Evolutionary conservation across 2,888 invertebrate genomes (phyloP).

Genomic region (Macrophya alboannulata): DNA sequence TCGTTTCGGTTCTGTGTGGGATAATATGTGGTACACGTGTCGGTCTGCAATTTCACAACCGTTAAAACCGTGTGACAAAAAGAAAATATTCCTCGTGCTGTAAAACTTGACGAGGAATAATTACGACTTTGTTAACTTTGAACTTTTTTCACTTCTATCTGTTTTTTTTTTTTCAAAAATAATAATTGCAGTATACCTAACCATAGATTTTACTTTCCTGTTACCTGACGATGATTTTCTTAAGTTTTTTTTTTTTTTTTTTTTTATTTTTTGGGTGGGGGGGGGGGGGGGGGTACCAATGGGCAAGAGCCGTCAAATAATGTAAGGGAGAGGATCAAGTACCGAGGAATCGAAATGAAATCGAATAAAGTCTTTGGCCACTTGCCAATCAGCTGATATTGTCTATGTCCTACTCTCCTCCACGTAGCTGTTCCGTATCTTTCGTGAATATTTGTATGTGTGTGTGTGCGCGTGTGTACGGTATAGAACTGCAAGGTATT

Average conservation of each 20-base stretch:
- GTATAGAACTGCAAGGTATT: background rate
- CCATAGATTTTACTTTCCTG: too few relatives aligned
- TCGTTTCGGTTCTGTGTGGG: slow-evolving; percentile 17
- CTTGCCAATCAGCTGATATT: slow-evolving; percentile 57
- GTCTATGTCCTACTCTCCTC: background rate
- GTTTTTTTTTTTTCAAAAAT: too few relatives aligned
- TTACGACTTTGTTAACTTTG: background rate
- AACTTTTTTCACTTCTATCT: too few relatives aligned
- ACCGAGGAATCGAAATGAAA: slow-evolving; percentile 37
- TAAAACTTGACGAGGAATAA: background rate
- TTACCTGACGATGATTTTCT: too few relatives aligned
- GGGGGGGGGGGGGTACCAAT: too few relatives aligned
- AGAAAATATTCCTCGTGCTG: background rate
- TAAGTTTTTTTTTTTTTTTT: background rate
- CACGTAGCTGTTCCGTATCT: background rate
- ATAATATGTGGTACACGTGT: slow-evolving; percentile 13
- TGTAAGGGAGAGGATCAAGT: background rate
- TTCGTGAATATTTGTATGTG: background rate
- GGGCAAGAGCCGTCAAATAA: background rate
- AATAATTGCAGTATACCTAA: too few relatives aligned
- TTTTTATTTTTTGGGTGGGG: background rate
- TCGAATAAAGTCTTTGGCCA: slow-evolving; percentile 52
- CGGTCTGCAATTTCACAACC: background rate
- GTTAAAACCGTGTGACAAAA: background rate
- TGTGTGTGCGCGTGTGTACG: background rate